Evolutionary conservation across 2,113 vertebrate genomes (phyloP).

Genomic region (Tiliqua scincoides): DNA sequence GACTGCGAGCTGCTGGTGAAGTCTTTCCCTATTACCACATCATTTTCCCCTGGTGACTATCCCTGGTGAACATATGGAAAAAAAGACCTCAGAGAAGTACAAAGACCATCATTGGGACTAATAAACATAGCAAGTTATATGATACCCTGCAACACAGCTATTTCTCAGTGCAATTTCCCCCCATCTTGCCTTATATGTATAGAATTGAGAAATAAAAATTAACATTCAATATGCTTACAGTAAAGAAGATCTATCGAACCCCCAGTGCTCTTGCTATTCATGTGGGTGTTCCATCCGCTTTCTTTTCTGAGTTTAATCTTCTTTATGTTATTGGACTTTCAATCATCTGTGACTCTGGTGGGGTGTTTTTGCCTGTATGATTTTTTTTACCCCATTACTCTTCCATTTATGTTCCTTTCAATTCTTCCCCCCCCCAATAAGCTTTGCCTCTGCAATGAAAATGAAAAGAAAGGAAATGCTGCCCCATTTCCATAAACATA

Average conservation of each 20-base stretch:
- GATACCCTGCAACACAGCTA: slow-evolving; percentile 23
- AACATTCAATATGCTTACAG: slow-evolving; percentile 19
- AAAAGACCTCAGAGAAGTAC: slow-evolving; percentile 4
- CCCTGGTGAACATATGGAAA: not conserved
- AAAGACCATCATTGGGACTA: slow-evolving; percentile 15
- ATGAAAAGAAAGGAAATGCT: not conserved
- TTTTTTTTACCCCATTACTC: slow-evolving; percentile 6
- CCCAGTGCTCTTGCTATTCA: slow-evolving; percentile 23
- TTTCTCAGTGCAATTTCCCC: slow-evolving; percentile 42
- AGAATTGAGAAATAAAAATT: slow-evolving; percentile 40
- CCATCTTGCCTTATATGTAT: slow-evolving; percentile 22
- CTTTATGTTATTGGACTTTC: slow-evolving; percentile 44
- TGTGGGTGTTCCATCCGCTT: not conserved
- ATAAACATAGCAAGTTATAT: slow-evolving; percentile 51
- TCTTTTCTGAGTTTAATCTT: slow-evolving; percentile 45
- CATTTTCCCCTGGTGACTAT: not conserved
- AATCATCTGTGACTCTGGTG: slow-evolving; percentile 27
- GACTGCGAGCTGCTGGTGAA: not conserved
- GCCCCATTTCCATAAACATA: not conserved
- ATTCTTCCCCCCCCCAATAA: not conserved
- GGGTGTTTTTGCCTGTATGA: not conserved
- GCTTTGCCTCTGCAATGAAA: not conserved
- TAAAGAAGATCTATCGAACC: slow-evolving; percentile 49
- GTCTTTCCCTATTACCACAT: not conserved
- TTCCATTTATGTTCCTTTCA: not conserved